Evolutionary conservation across 2,113 vertebrate genomes (phyloP), one percentile per base, ranked within the genome.

Genomic region (Pedionomus torquatus): DNA sequence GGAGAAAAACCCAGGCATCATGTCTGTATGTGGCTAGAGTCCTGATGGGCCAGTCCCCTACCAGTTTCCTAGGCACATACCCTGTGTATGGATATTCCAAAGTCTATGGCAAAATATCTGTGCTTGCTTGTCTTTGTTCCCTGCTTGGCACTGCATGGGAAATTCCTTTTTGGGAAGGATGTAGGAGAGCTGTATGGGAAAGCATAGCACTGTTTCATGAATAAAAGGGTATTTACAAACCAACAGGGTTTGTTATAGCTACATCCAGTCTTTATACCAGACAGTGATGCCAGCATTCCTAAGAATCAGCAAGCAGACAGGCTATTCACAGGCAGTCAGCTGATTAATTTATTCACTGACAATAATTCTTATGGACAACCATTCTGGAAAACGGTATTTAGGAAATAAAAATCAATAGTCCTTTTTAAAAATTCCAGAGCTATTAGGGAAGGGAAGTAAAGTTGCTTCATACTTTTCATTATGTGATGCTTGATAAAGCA

Each of bases 181-280:
- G 87, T 57, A 61, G 84, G 70, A 89, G 65, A 58, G 43, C 41
- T 0, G 3, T 77, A 75, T 70, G 84, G 76, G 80, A 95, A 92
- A 89, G 63, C 65, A 39, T 13, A 79, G 82, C 41, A 13, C 44
- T 77, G 23, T 82, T 85, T 80, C 10, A 49, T 39, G 87, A 95
- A 91, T 77, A 90, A 95, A 94, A 83, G 78, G 75, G 25, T 91
- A 96, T 97, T 97, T 96, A 91, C 89, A 87, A 96, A 96, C 96
- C 96, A 93, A 85, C 7, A 1, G 41, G 55, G 21, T 90, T 96
- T 96, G 85, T 96, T 96, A 91, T 61, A 93, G 84, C 87, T 96
- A 44, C 90, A 48, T 77, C 82, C 71, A 91, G 87, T 54, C 82
- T 87, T 90, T 76, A 77, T 30, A 91, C 49, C 41, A 94, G 87